Percentiles rank a stretch among this genome's conserved stretches.
Evolutionary conservation across 2,113 vertebrate genomes (phyloP).

Genomic region (Opisthocomus hoazin): DNA sequence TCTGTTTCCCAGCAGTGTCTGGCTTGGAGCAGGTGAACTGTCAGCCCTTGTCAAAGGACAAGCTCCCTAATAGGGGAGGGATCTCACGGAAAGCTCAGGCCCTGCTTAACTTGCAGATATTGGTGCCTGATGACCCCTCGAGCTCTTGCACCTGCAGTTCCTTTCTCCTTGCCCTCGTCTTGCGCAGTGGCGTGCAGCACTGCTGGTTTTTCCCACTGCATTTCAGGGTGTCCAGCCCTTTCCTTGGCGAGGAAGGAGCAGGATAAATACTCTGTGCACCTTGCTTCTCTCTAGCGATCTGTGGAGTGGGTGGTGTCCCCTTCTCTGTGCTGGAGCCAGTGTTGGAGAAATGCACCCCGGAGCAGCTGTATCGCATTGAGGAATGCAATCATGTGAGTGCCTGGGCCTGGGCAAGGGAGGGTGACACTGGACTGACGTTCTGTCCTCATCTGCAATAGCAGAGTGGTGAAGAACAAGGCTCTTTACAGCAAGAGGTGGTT

Average conservation of each 20-base stretch:
- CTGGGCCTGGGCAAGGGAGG: neutral
- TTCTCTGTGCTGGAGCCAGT: constrained; percentile 92
- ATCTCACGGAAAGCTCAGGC: neutral
- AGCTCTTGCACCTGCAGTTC: neutral
- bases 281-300: constrained; percentile 80
- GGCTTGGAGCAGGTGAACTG: neutral
- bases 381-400: constrained; percentile 91
- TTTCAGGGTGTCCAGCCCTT: neutral
- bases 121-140: neutral
- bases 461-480: neutral
- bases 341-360: constrained; percentile 91
- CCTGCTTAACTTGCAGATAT: neutral
- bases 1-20: neutral
- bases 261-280: neutral
- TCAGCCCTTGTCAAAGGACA: neutral
- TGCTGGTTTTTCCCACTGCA: neutral
- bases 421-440: neutral
- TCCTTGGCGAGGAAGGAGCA: neutral
- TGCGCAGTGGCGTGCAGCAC: rapidly evolving
- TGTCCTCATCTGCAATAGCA: neutral
- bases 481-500: neutral
- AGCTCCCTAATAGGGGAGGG: neutral
- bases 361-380: constrained; percentile 94
- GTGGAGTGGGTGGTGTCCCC: constrained; percentile 93
- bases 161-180: neutral